Evolutionary conservation across 2,797 vertebrate genomes (phyloP).

Genomic region (Myotis myotis): DNA sequence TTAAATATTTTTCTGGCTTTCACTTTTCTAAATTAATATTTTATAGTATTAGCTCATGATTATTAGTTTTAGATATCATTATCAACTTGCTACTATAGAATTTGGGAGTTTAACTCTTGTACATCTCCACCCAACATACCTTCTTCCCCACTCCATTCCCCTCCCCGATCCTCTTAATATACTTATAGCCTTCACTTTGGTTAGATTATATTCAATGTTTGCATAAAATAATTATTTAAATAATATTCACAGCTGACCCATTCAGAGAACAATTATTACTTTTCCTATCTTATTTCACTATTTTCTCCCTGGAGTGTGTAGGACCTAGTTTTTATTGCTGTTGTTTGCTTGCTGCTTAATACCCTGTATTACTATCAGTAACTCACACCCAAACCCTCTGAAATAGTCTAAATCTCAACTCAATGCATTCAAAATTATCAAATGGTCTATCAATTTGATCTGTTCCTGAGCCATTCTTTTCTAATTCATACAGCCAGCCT

Average conservation of each 20-base stretch:
- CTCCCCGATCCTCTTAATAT: neutral
- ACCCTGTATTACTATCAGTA: neutral
- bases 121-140: neutral
- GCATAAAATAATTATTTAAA: neutral
- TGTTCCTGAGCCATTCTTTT: neutral
- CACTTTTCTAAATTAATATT: neutral
- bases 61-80: neutral
- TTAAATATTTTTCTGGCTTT: neutral
- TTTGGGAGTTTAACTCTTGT: neutral
- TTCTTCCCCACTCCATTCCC: neutral
- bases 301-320: neutral
- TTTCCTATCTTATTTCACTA: neutral
- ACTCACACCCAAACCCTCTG: neutral
- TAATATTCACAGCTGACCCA: neutral
- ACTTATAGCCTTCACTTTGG: neutral
- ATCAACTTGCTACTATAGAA: neutral
- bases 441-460: neutral
- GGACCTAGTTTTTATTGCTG: neutral
- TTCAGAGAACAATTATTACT: neutral
- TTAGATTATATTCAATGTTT: neutral
- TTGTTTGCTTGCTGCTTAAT: neutral
- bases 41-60: neutral
- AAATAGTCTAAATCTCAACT: neutral
- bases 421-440: neutral
- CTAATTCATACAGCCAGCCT: neutral